Conservation (phyloP, 37 sponge, comb jelly and placozoan species). For the Chondrilla cf. caribensis region DNA sequence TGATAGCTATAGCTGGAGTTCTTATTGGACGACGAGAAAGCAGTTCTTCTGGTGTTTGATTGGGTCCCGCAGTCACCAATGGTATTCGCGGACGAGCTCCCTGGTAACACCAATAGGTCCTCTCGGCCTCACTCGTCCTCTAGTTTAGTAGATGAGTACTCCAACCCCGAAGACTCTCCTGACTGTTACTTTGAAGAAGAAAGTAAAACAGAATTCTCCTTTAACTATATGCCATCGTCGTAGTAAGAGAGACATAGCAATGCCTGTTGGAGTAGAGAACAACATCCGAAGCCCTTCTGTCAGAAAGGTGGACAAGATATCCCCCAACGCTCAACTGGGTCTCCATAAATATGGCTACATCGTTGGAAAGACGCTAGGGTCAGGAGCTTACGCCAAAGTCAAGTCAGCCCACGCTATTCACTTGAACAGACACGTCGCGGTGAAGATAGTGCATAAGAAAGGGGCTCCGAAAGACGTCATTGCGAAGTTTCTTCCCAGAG, state of each 20-base stretch:
- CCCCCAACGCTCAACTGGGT: constrained; percentile 7
- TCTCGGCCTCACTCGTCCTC: too few relatives aligned
- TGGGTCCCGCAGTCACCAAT: too few relatives aligned
- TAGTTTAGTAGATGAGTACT: too few relatives aligned
- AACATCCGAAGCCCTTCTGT: neutral
- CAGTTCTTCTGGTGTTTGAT: too few relatives aligned
- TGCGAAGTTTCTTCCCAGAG: constrained; percentile 85
- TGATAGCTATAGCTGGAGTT: too few relatives aligned
- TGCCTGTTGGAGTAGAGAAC: neutral
- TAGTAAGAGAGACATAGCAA: neutral
- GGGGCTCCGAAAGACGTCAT: constrained; percentile 84
- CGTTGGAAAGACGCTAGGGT: constrained; percentile 71
- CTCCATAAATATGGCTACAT: constrained; percentile 63
- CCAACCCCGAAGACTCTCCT: too few relatives aligned
- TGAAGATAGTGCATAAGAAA: constrained; percentile 83
- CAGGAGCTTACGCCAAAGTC: constrained; percentile 95
- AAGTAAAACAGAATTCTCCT: neutral
- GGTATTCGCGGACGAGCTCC: too few relatives aligned
- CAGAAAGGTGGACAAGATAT: neutral
- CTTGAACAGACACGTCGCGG: constrained; percentile 71
- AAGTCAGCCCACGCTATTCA: constrained; percentile 54
- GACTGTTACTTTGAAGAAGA: neutral
- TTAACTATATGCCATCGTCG: neutral
- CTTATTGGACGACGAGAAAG: too few relatives aligned
- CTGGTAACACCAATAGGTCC: too few relatives aligned